These are phyloP conservation scores for Plebejus melissa DNA, from an alignment of 2,888 invertebrate genomes.

Conservation along the genomic window DNA sequence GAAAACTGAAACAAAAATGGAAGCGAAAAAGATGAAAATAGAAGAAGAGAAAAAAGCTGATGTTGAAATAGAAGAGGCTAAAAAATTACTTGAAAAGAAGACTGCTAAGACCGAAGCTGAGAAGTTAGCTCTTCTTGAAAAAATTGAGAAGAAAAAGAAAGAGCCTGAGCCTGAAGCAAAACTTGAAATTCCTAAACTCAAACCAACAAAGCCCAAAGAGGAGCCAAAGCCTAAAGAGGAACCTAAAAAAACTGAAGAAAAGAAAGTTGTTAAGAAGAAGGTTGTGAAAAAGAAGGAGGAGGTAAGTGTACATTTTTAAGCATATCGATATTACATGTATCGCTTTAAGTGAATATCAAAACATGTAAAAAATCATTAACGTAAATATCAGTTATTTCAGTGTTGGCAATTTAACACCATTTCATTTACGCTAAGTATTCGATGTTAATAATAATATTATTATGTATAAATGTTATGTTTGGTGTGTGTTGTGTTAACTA, in stretches of 20 bases:
- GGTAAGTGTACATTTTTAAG: slow-evolving; percentile 52
- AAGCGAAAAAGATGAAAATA: slow-evolving; percentile 58
- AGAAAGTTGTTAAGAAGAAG: slow-evolving; percentile 70
- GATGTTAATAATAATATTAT: neutral
- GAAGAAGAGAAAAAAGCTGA: slow-evolving; percentile 62
- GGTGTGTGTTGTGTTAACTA: slow-evolving; percentile 55
- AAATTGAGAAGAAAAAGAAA: slow-evolving; percentile 71
- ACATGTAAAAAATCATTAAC: slow-evolving; percentile 3
- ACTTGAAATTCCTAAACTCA: slow-evolving; percentile 81
- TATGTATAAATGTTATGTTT: slow-evolving; percentile 32
- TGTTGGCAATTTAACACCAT: neutral
- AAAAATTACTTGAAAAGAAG: slow-evolving; percentile 67
- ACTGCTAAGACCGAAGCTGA: slow-evolving; percentile 73
- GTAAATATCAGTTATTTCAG: neutral
- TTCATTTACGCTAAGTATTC: neutral
- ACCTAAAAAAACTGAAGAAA: slow-evolving; percentile 60
- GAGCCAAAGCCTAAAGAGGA: slow-evolving; percentile 66
- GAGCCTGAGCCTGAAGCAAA: slow-evolving; percentile 75
- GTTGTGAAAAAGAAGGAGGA: slow-evolving; percentile 73
- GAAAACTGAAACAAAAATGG: slow-evolving; percentile 51
- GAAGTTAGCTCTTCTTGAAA: slow-evolving; percentile 72
- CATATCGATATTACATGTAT: slow-evolving; percentile 41
- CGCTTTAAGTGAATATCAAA: slow-evolving; percentile 41
- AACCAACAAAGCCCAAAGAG: slow-evolving; percentile 74
- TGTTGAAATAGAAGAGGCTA: slow-evolving; percentile 70